A percentile compares a stretch with the other conserved stretches of the same genome.
phyloP scores from a whole-genome alignment of 2,888 invertebrate genomes.

The Drosophila limbata region DNA sequence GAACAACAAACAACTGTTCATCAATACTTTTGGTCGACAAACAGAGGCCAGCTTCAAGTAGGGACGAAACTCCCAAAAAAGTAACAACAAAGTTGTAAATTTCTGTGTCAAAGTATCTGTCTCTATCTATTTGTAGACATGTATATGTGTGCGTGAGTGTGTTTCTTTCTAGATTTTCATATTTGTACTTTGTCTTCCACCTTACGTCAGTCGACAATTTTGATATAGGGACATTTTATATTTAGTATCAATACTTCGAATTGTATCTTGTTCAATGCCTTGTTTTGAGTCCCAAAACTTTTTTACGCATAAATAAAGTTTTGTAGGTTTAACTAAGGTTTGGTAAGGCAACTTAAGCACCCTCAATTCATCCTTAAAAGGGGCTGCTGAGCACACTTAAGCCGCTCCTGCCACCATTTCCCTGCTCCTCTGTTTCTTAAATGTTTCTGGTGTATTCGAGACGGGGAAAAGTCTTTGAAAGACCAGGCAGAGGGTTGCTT shows the following conservation, averaged over 20 bases:
- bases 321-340: constrained; percentile 28
- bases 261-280: constrained; percentile 57
- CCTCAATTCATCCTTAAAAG: constrained; percentile 47
- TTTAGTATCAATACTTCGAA: constrained; percentile 76
- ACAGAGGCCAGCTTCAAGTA: constrained; percentile 49
- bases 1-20: constrained; percentile 78
- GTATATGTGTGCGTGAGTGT: constrained; percentile 19
- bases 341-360: constrained; percentile 22
- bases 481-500: constrained; percentile 6
- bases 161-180: constrained; percentile 60
- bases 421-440: constrained; percentile 10
- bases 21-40: constrained; percentile 74
- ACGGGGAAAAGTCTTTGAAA: constrained; percentile 7
- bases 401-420: constrained; percentile 36
- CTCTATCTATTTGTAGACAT: constrained; percentile 23
- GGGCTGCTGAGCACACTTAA: constrained; percentile 54
- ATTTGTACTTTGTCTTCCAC: constrained; percentile 67
- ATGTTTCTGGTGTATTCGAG: constrained; percentile 6
- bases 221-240: constrained; percentile 44
- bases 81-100: constrained; percentile 74
- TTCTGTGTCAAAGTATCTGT: constrained; percentile 71
- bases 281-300: constrained; percentile 57
- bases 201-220: constrained; percentile 47
- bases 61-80: constrained; percentile 32
- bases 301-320: constrained; percentile 52